A percentile compares a stretch with the other conserved stretches of the same genome.
Evolutionary conservation across 2,888 invertebrate genomes (phyloP).

Genomic region (Epinotia ramella): DNA sequence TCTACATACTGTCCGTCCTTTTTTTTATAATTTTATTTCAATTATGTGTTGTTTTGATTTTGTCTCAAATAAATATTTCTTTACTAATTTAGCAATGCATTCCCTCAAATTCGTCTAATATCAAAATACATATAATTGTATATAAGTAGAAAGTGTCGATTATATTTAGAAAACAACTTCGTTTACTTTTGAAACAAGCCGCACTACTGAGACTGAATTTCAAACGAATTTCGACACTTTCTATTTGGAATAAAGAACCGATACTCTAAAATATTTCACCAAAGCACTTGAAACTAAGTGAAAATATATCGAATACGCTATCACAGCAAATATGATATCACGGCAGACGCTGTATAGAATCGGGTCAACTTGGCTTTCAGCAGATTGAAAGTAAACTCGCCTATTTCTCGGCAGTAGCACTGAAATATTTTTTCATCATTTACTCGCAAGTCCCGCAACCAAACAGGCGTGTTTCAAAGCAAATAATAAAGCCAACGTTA

Average conservation of each 20-base stretch:
- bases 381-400: slow-evolving; percentile 64
- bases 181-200: not conserved
- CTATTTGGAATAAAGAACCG: not conserved
- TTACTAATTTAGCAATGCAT: too few species aligned
- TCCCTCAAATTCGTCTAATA: too few species aligned
- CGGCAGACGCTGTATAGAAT: slow-evolving; percentile 52
- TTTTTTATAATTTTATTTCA: too few species aligned
- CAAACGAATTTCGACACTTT: not conserved
- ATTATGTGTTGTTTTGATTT: too few species aligned
- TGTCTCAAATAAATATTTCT: too few species aligned
- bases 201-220: not conserved
- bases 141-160: not conserved
- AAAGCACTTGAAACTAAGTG: slow-evolving; percentile 21
- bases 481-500: slow-evolving; percentile 49
- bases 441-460: slow-evolving; percentile 39
- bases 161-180: not conserved
- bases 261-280: slow-evolving; percentile 21
- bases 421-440: slow-evolving; percentile 51
- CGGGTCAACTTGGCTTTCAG: slow-evolving; percentile 66
- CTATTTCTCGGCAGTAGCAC: slow-evolving; percentile 49
- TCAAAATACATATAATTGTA: too few species aligned
- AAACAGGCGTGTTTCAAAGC: slow-evolving; percentile 36
- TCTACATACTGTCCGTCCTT: too few species aligned
- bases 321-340: slow-evolving; percentile 41
- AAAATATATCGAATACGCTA: slow-evolving; percentile 38